These are phyloP conservation scores for Megamerina dolium DNA, from an alignment of 2,888 invertebrate species.

Conservation along the genomic window DNA sequence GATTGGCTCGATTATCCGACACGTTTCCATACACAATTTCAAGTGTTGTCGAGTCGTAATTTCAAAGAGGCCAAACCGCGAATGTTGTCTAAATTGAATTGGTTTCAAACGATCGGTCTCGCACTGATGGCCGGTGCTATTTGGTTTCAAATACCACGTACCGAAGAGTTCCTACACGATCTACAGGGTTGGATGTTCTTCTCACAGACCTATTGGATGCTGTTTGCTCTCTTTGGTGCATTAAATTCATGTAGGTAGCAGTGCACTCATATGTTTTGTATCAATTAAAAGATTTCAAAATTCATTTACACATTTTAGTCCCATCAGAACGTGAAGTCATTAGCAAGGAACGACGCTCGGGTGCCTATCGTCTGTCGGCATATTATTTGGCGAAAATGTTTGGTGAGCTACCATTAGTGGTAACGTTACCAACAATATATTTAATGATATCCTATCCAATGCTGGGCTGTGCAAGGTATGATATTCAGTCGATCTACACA, in stretches of 20 bases:
- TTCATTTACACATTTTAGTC: too few species aligned
- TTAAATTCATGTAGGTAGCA: conserved; percentile 70
- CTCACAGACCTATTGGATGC: conserved; percentile 76
- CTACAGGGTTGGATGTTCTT: conserved; percentile 82
- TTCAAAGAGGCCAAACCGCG: conserved; percentile 69
- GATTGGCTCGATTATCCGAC: conserved; percentile 69
- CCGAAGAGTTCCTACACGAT: conserved; percentile 68
- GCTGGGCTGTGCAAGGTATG: conserved; percentile 54
- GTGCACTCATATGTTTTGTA: too few species aligned
- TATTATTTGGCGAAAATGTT: conserved; percentile 79
- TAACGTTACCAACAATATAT: conserved; percentile 69
- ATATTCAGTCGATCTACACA: neutral
- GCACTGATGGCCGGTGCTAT: conserved; percentile 68
- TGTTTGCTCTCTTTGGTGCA: conserved; percentile 72
- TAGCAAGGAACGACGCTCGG: conserved; percentile 71
- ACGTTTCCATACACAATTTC: conserved; percentile 73
- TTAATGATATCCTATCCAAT: conserved; percentile 72
- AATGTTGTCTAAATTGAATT: conserved; percentile 70
- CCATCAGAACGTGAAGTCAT: conserved; percentile 74
- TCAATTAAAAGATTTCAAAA: too few species aligned
- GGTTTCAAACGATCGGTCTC: conserved; percentile 68
- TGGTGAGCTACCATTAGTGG: conserved; percentile 68
- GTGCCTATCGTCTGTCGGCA: conserved; percentile 71
- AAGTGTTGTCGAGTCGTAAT: conserved; percentile 67
- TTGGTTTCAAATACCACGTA: conserved; percentile 72